Evolutionary conservation across 2,888 invertebrate species (phyloP).

Genomic region (Scaptomyza cyrtandrae): DNA sequence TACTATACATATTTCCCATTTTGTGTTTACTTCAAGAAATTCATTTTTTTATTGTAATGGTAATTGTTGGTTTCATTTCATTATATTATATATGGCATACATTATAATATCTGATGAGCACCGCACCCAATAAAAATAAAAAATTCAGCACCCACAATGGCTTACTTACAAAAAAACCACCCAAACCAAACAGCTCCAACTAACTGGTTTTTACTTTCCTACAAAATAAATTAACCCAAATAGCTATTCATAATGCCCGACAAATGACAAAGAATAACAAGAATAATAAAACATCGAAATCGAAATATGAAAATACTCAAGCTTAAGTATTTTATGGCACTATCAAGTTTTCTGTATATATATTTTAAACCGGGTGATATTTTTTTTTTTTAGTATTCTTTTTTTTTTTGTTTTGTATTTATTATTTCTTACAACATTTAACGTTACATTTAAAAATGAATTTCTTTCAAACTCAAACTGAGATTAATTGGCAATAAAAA

Average conservation of each 20-base stretch:
- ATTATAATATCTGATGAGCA: constrained; percentile 52
- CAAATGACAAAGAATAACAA: constrained; percentile 5
- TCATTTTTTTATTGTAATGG: constrained; percentile 71
- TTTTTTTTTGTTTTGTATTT: constrained; percentile 1
- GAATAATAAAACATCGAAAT: constrained; percentile 2
- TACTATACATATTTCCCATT: constrained; percentile 58
- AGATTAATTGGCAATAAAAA: constrained; percentile 69
- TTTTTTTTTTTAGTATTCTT: background rate
- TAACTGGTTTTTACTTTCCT: constrained; percentile 41
- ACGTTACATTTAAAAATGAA: constrained; percentile 78
- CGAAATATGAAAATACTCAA: constrained; percentile 7
- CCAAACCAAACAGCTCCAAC: constrained; percentile 22
- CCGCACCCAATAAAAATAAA: constrained; percentile 54
- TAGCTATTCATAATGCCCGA: constrained; percentile 7
- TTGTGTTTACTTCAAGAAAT: constrained; percentile 75
- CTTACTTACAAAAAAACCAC: constrained; percentile 21
- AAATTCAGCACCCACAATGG: constrained; percentile 37
- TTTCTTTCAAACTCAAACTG: constrained; percentile 81
- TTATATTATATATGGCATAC: constrained; percentile 15
- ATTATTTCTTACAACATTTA: constrained; percentile 25
- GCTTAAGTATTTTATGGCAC: constrained; percentile 31
- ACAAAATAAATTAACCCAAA: constrained; percentile 27
- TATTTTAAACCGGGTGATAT: constrained; percentile 40
- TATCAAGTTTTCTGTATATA: constrained; percentile 6
- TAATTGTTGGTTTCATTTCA: constrained; percentile 54